These are phyloP conservation scores for Puntigrus tetrazona DNA, from an alignment of 2,113 vertebrate species.

Conservation along the genomic window DNA sequence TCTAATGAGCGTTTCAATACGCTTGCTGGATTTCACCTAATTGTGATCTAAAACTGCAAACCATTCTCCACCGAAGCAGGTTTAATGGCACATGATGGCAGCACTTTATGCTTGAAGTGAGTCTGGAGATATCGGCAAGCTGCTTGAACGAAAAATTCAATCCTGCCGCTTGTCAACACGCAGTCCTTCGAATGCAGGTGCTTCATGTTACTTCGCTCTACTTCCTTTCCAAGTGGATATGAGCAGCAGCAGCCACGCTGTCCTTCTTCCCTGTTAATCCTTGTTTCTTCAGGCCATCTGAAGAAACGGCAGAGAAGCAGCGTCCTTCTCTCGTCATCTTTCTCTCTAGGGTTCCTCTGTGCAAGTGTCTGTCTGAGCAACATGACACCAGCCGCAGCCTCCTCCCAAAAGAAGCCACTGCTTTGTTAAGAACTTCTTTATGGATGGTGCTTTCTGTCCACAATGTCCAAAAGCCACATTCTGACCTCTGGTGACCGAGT, in stretches of 20 bases:
- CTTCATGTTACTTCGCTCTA: background rate
- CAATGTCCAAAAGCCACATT: background rate
- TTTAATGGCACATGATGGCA: constrained; percentile 3
- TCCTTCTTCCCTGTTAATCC: background rate
- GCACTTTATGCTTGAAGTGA: background rate
- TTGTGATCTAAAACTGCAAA: constrained; percentile 7
- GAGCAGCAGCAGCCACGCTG: background rate
- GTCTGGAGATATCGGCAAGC: background rate
- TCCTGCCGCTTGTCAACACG: background rate
- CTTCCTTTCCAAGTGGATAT: background rate
- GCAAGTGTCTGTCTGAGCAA: background rate
- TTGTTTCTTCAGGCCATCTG: background rate
- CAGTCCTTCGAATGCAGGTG: background rate
- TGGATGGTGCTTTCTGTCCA: background rate
- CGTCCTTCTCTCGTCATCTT: constrained; percentile 1
- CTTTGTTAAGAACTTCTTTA: background rate
- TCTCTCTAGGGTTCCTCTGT: background rate
- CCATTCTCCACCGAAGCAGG: background rate
- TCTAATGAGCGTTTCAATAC: constrained; percentile 18
- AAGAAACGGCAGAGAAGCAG: no score
- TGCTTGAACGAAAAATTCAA: background rate
- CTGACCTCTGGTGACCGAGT: background rate
- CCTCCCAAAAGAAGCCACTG: background rate
- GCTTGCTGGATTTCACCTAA: constrained; percentile 15
- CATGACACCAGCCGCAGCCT: constrained; percentile 14